A percentile compares a stretch with the other conserved stretches of the same genome.
Conservation (phyloP, 2,797 vertebrate genomes). For the Trematomus bernacchii region DNA sequence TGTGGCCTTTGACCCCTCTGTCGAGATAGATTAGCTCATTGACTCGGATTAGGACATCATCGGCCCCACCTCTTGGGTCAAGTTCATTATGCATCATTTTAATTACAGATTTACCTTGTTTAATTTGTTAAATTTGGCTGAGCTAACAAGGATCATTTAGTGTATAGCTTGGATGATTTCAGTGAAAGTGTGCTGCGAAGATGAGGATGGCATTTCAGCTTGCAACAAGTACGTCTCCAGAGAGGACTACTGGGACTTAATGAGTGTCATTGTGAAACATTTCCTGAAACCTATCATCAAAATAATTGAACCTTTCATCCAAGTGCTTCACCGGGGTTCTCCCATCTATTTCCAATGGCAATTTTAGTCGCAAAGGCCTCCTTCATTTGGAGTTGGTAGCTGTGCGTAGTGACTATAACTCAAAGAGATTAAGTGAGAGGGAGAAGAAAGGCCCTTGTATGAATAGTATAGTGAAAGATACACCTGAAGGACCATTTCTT, state of each 20-base stretch:
- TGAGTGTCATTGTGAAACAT: slow-evolving; percentile 60
- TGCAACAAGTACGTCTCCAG: slow-evolving; percentile 27
- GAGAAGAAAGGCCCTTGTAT: slow-evolving; percentile 60
- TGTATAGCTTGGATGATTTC: slow-evolving; percentile 21
- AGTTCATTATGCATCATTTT: slow-evolving; percentile 74
- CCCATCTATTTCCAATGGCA: slow-evolving; percentile 76
- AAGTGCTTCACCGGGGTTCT: slow-evolving; percentile 60
- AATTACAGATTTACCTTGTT: slow-evolving; percentile 69
- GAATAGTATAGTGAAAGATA: slow-evolving; percentile 81
- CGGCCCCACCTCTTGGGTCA: slow-evolving; percentile 72
- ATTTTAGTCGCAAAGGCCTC: slow-evolving; percentile 60
- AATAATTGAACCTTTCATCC: slow-evolving; percentile 75
- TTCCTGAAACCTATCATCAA: slow-evolving; percentile 69
- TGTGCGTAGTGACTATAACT: slow-evolving; percentile 68
- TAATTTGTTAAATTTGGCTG: slow-evolving; percentile 55
- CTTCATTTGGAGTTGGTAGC: slow-evolving; percentile 65
- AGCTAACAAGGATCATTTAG: slow-evolving; percentile 36
- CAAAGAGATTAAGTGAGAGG: slow-evolving; percentile 57
- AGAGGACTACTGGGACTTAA: slow-evolving; percentile 46
- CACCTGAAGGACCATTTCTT: slow-evolving; percentile 79
- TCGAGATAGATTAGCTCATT: slow-evolving; percentile 78
- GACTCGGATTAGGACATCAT: slow-evolving; percentile 78
- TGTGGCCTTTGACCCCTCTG: slow-evolving; percentile 78
- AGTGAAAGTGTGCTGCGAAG: slow-evolving; percentile 13
- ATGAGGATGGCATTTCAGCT: slow-evolving; percentile 33